Base-by-base conservation (phyloP, 2,888 invertebrate species). In the Acrobasis repandana region DNA sequence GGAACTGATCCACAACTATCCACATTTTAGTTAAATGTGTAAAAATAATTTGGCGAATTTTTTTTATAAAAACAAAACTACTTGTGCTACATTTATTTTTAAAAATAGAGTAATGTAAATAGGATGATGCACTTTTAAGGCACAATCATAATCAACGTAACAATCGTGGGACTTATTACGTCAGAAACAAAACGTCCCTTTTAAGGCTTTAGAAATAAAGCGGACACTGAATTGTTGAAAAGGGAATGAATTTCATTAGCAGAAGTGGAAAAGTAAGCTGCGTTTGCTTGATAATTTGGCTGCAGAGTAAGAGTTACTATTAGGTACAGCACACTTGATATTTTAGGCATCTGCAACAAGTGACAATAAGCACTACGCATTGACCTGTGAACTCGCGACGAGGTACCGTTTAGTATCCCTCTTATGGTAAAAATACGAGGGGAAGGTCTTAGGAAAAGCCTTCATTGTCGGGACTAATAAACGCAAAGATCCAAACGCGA, bases 231-330 rank as follows among this genome's bases (percentile, higher is more conserved):
- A 82, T 80, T 80, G 77, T 80, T 77, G 81, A 83, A 79, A 82
- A 82, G 79, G 76, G 79, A 80, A 83, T 80, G 82, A 83, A 84
- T 83, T 83, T 79, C 82, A 85, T 85, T 83, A 85, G 72, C 69
- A 73, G 70, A 76, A 85, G 83, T 83, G 76, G 79, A 82, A 83
- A 81, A 80, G 77, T 73, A 73, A 67, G 71, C 71, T 67, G 65
- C 68, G 72, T 68, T 74, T 73, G 71, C 72, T 76, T 75, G 73
- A 79, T 81, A 81, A 82, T 79, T 79, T 75, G 74, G 71, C 75
- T 72, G 69, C 61, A 14, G 33, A 61, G 57, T 43, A n/a, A 43
- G 43, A n/a, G n/a, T n/a, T n/a, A n/a, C n/a, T n/a, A n/a, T n/a
- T n/a, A 5, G 3, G 5, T n/a, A 14, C 43, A 14, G n/a, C 43